A percentile compares a stretch with the other conserved stretches of the same genome.
These are phyloP conservation scores for Fragum sueziense DNA, from an alignment of 2,888 invertebrate species.

Conservation along the genomic window DNA sequence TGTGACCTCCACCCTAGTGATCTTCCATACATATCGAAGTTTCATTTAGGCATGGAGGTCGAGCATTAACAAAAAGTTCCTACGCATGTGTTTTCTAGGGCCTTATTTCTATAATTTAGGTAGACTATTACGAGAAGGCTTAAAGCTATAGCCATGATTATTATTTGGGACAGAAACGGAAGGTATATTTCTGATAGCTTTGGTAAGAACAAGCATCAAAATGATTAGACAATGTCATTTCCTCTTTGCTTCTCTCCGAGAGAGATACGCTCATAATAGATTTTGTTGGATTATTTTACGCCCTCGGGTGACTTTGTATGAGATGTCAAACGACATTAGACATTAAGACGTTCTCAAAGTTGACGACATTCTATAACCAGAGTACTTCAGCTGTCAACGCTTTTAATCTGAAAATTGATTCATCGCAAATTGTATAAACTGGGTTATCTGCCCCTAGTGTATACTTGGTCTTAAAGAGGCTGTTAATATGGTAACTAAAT, in stretches of 20 bases:
- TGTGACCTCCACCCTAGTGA: too few relatives aligned
- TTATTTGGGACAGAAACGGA: too few relatives aligned
- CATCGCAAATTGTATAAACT: neutral
- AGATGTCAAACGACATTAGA: constrained; percentile 56
- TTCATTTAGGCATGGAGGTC: too few relatives aligned
- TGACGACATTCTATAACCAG: constrained; percentile 48
- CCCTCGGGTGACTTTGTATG: constrained; percentile 44
- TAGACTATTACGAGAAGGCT: too few relatives aligned
- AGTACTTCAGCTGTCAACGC: constrained; percentile 47
- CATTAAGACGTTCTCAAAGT: constrained; percentile 49
- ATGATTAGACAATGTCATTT: constrained; percentile 20
- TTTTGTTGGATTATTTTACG: constrained; percentile 48
- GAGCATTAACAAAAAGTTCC: too few relatives aligned
- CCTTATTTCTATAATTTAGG: too few relatives aligned
- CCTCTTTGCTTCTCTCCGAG: constrained; percentile 8
- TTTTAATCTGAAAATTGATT: constrained; percentile 54
- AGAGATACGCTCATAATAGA: constrained; percentile 38
- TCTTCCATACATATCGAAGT: too few relatives aligned
- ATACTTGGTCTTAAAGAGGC: too few relatives aligned
- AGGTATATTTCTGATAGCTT: too few relatives aligned
- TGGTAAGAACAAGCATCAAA: neutral
- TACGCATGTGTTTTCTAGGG: too few relatives aligned
- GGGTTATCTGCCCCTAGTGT: constrained; percentile 9
- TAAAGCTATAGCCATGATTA: too few relatives aligned
- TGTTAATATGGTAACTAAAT: too few relatives aligned